Conservation (phyloP, 1,140 invertebrate species). For the Bombyx mandarina region DNA sequence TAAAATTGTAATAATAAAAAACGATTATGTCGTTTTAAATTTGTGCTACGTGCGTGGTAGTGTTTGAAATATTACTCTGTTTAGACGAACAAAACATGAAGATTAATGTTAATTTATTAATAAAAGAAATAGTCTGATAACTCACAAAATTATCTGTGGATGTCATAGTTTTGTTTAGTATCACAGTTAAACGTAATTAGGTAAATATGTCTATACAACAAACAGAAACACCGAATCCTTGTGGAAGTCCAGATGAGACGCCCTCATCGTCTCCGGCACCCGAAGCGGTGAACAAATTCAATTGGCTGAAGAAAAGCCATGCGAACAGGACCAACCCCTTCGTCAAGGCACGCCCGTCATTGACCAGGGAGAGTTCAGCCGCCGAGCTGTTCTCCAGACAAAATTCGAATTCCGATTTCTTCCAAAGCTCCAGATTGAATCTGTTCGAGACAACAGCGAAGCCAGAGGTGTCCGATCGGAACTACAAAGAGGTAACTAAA, state of each 20-base stretch:
- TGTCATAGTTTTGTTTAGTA: too few species aligned
- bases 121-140: too few species aligned
- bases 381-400: slow-evolving; percentile 52
- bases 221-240: slow-evolving; percentile 29
- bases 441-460: slow-evolving; percentile 56
- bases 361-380: slow-evolving; percentile 52
- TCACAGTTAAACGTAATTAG: background rate
- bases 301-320: slow-evolving; percentile 47
- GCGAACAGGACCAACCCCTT: slow-evolving; percentile 47
- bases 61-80: too few species aligned
- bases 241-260: slow-evolving; percentile 32
- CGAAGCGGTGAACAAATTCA: slow-evolving; percentile 46
- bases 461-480: slow-evolving; percentile 33
- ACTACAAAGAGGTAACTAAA: slow-evolving; percentile 74
- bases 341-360: slow-evolving; percentile 44
- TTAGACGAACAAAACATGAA: too few species aligned
- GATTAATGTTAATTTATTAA: too few species aligned
- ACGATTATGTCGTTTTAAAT: too few species aligned
- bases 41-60: too few species aligned
- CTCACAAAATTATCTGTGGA: too few species aligned
- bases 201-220: slow-evolving; percentile 24
- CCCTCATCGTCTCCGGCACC: slow-evolving; percentile 38
- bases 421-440: slow-evolving; percentile 58
- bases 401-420: slow-evolving; percentile 56
- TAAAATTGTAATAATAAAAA: too few species aligned